Conservation (phyloP, 2,797 vertebrate species). For the Gastrophryne carolinensis region DNA sequence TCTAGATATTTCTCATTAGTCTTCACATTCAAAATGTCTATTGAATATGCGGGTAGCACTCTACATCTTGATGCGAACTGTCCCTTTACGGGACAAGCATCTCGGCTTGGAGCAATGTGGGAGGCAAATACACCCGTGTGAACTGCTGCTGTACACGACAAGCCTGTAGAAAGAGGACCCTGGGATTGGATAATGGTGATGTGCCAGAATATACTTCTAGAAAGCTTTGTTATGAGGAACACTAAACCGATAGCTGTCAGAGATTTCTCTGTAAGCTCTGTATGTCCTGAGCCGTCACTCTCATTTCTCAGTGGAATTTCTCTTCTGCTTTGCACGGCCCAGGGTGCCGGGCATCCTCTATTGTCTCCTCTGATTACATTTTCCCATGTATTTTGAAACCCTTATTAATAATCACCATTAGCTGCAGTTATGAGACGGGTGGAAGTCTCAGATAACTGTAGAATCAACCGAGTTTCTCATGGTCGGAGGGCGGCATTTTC, state of each 20-base stretch:
- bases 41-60: constrained; percentile 9
- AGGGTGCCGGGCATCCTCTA: constrained; percentile 17
- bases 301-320: constrained; percentile 24
- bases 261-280: constrained; percentile 13
- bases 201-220: constrained; percentile 16
- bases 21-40: background rate
- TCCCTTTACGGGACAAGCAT: background rate
- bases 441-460: constrained; percentile 20
- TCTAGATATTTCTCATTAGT: background rate
- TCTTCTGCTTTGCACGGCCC: constrained; percentile 16
- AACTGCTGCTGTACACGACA: background rate
- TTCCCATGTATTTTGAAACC: constrained; percentile 34
- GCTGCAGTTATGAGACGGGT: constrained; percentile 23
- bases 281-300: constrained; percentile 25
- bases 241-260: background rate
- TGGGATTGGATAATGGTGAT: constrained; percentile 1
- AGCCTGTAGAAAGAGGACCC: background rate
- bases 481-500: constrained; percentile 49
- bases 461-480: constrained; percentile 28
- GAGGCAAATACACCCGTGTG: constrained; percentile 15
- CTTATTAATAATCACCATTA: constrained; percentile 14
- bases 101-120: constrained; percentile 1
- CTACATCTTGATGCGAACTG: background rate
- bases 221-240: constrained; percentile 18
- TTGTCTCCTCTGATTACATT: constrained; percentile 19